Percentiles rank a stretch among this genome's conserved stretches.
Conservation (phyloP, 2,113 vertebrate genomes). For the Odontophorus gujanensis region DNA sequence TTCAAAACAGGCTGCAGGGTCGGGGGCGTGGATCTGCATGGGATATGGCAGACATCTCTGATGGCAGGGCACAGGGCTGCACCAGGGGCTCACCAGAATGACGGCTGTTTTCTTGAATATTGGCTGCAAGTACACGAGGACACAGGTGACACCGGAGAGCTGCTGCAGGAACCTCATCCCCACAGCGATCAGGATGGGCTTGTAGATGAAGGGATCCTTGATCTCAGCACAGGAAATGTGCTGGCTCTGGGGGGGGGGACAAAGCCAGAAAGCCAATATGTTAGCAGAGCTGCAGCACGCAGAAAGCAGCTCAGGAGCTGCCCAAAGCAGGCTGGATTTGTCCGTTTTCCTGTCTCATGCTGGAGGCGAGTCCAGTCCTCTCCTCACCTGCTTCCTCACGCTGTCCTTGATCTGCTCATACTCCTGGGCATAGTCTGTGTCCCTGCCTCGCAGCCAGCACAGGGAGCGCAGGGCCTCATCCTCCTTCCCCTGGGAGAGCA, state of each 20-base stretch:
- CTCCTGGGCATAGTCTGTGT: constrained; percentile 79
- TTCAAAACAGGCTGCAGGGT: background rate
- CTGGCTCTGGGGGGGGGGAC: constrained; percentile 58
- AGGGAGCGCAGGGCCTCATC: constrained; percentile 80
- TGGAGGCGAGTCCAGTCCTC: background rate
- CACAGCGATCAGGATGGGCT: constrained; percentile 85
- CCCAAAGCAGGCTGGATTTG: background rate
- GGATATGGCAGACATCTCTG: background rate
- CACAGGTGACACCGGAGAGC: constrained; percentile 90
- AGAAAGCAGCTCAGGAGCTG: background rate
- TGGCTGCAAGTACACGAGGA: constrained; percentile 90
- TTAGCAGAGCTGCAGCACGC: accelerated
- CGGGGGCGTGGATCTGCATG: background rate
- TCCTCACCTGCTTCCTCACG: constrained; percentile 75
- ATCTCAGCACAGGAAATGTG: constrained; percentile 80
- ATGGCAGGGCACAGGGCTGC: accelerated
- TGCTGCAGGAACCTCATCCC: constrained; percentile 95
- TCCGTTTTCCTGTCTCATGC: background rate
- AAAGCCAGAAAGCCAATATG: accelerated
- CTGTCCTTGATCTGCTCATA: constrained; percentile 81
- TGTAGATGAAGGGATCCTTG: constrained; percentile 81
- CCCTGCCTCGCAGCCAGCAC: constrained; percentile 85
- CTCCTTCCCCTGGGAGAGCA: constrained; percentile 83
- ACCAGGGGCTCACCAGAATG: constrained; percentile 76
- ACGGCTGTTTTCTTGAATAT: constrained; percentile 86